Percentiles rank a stretch among this genome's conserved stretches.
These are phyloP conservation scores for Papilio aristodemus DNA, from an alignment of 1,140 invertebrate genomes.

Conservation along the genomic window DNA sequence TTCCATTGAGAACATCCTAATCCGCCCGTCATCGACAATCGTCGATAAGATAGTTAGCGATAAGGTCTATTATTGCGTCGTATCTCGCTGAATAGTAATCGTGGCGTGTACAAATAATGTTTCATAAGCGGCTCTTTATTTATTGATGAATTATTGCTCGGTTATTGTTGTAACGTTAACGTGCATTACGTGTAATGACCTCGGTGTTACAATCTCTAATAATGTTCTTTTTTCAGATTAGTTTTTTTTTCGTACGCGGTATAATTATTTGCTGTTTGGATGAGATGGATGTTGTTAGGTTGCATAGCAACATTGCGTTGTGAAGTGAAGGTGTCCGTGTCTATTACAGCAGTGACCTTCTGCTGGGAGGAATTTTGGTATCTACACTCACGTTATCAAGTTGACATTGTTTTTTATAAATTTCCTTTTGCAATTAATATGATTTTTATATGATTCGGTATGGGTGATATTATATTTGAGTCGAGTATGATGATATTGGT, in stretches of 20 bases:
- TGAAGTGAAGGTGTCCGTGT: neutral
- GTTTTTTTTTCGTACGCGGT: neutral
- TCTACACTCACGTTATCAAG: neutral
- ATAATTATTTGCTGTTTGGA: neutral
- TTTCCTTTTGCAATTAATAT: too few species aligned
- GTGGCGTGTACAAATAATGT: slow-evolving; percentile 30
- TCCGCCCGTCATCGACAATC: slow-evolving; percentile 28
- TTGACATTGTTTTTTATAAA: too few species aligned
- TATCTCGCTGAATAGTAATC: slow-evolving; percentile 31
- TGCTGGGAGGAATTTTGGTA: neutral
- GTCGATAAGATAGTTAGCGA: slow-evolving; percentile 34
- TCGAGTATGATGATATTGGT: too few species aligned
- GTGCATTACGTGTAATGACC: slow-evolving; percentile 25
- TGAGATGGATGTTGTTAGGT: neutral
- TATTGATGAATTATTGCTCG: slow-evolving; percentile 25
- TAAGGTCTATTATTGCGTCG: slow-evolving; percentile 32
- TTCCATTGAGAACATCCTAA: slow-evolving; percentile 57
- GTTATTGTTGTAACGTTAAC: slow-evolving; percentile 7
- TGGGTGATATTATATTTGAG: too few species aligned
- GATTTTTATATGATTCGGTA: too few species aligned
- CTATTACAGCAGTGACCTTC: neutral
- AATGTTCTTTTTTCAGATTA: neutral
- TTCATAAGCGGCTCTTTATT: slow-evolving; percentile 28
- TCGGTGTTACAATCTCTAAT: slow-evolving; percentile 5
- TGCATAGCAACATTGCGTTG: neutral